Evolutionary conservation across 2,888 invertebrate species (phyloP).

Genomic region (Pterostichus niger): DNA sequence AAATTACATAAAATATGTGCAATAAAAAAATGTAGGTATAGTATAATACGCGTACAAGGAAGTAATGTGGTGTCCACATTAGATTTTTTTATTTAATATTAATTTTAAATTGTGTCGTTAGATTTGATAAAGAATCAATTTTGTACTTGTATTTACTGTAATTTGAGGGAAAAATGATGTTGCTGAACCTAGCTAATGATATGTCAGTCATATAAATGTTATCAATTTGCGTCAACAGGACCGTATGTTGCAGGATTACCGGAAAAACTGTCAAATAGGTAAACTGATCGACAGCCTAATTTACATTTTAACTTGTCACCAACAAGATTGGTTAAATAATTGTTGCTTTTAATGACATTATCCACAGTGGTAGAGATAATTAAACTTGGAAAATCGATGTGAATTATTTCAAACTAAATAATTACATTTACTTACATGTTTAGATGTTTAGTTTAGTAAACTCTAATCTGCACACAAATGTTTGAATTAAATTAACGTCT

Average conservation of each 20-base stretch:
- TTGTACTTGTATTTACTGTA: too few relatives aligned
- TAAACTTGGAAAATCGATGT: neutral
- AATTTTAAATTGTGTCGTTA: too few relatives aligned
- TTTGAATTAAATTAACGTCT: too few relatives aligned
- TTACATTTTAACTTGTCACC: neutral
- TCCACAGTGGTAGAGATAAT: neutral
- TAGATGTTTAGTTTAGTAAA: too few relatives aligned
- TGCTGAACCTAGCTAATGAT: neutral
- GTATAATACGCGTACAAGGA: too few relatives aligned
- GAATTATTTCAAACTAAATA: neutral
- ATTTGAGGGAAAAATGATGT: neutral
- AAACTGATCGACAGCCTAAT: slow-evolving; percentile 2
- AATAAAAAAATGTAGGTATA: too few relatives aligned
- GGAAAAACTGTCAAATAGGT: neutral
- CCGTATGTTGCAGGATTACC: slow-evolving; percentile 34
- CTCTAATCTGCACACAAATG: too few relatives aligned
- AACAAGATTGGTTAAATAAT: slow-evolving; percentile 9
- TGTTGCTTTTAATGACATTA: slow-evolving; percentile 16
- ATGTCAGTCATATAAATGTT: slow-evolving; percentile 16
- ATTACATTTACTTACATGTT: neutral
- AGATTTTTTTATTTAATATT: too few relatives aligned
- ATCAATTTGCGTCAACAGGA: slow-evolving; percentile 45
- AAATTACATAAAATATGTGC: too few relatives aligned
- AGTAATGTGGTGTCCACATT: too few relatives aligned
- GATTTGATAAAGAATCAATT: too few relatives aligned